Percentiles rank a stretch among this genome's conserved stretches.
These are phyloP conservation scores for Norana najaformis DNA, from an alignment of 2,888 invertebrate genomes.

Conservation along the genomic window DNA sequence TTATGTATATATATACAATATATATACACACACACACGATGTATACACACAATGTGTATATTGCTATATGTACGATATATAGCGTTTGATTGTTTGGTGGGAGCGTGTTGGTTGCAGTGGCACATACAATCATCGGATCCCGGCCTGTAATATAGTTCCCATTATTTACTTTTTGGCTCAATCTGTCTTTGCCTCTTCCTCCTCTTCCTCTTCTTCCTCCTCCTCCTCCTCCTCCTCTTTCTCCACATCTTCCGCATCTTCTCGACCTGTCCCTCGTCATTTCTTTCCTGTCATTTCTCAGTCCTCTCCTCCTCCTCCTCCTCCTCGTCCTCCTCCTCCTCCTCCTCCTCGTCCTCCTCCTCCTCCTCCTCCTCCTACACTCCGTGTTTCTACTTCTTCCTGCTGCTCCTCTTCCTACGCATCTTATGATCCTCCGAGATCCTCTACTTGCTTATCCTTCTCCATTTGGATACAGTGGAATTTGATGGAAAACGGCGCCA, in stretches of 20 bases:
- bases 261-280: no score
- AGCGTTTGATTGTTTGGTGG: background rate
- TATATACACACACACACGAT: no score
- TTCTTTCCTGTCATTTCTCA: no score
- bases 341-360: background rate
- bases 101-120: background rate
- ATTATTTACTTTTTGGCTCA: background rate
- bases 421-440: background rate
- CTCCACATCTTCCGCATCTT: background rate
- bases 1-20: background rate
- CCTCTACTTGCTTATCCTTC: background rate
- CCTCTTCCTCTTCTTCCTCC: constrained; percentile 21
- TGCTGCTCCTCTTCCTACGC: background rate
- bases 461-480: background rate
- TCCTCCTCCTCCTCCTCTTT: background rate
- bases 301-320: background rate
- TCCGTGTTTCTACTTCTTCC: no score
- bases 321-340: background rate
- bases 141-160: background rate
- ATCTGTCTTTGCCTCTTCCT: constrained; percentile 24
- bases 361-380: background rate
- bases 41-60: background rate
- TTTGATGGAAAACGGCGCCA: background rate
- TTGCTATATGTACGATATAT: background rate
- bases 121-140: background rate